Conservation (phyloP, 2,113 vertebrate species). For the Silurus asotus region DNA sequence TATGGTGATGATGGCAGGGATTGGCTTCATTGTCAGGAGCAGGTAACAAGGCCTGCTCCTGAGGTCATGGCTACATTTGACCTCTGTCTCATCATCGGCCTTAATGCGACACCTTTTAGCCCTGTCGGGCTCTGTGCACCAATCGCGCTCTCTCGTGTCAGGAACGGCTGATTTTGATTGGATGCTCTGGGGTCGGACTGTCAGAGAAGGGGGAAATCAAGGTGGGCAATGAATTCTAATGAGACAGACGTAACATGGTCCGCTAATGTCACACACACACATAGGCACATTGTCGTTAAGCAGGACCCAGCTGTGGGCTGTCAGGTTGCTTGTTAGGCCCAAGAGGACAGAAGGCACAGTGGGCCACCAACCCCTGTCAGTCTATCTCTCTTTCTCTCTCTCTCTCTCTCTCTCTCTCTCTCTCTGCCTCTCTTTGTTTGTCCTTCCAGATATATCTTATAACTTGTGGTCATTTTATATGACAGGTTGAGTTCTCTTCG, state of each 20-base stretch:
- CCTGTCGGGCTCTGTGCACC: conserved; percentile 73
- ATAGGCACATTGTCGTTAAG: conserved; percentile 80
- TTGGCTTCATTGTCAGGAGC: conserved; percentile 69
- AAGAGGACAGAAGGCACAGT: conserved; percentile 53
- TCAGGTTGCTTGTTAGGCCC: conserved; percentile 93
- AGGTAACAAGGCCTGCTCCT: conserved; percentile 75
- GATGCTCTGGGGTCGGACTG: conserved; percentile 86
- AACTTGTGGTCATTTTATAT: conserved; percentile 1
- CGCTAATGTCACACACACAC: conserved; percentile 84
- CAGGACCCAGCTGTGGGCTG: conserved; percentile 93
- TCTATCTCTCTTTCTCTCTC: conserved; percentile 44
- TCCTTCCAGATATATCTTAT: conserved; percentile 44
- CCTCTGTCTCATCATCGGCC: conserved; percentile 70
- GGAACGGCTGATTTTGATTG: conserved; percentile 73
- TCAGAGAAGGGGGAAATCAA: conserved; percentile 93
- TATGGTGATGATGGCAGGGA: conserved; percentile 70
- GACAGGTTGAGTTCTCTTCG: background rate
- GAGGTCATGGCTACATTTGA: conserved; percentile 77
- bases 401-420: conserved; percentile 45
- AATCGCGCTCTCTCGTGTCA: conserved; percentile 70
- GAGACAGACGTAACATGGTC: conserved; percentile 93
- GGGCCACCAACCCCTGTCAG: conserved; percentile 86
- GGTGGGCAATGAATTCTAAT: conserved; percentile 99
- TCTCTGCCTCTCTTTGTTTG: conserved; percentile 86
- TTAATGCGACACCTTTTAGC: conserved; percentile 70